Evolutionary conservation across 2,113 vertebrate genomes (phyloP).

Genomic region (Corythoichthys intestinalis): DNA sequence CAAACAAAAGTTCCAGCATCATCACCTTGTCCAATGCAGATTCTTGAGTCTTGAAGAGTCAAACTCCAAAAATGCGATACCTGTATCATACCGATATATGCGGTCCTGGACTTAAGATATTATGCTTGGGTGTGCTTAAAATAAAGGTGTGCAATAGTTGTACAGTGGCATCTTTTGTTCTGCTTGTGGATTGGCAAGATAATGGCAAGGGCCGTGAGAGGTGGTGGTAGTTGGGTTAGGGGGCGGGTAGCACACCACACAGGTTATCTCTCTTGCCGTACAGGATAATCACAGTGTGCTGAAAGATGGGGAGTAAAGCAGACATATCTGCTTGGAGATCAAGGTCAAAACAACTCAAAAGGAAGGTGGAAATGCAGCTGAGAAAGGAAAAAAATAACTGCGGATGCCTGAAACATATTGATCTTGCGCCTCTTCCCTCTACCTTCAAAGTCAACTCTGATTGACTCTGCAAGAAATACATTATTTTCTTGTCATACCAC

Average conservation of each 20-base stretch:
- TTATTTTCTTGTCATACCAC: slow-evolving; percentile 71
- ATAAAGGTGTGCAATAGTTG: slow-evolving; percentile 58
- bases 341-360: slow-evolving; percentile 74
- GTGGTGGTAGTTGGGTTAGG: slow-evolving; percentile 39
- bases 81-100: no score
- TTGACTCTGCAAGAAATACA: slow-evolving; percentile 66
- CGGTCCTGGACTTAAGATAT: no score
- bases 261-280: slow-evolving; percentile 72
- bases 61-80: no score
- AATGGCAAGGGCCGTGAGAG: slow-evolving; percentile 52
- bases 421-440: slow-evolving; percentile 59
- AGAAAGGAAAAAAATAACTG: slow-evolving; percentile 50
- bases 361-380: slow-evolving; percentile 70
- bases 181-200: slow-evolving; percentile 67
- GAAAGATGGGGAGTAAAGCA: slow-evolving; percentile 52
- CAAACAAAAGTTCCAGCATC: no score
- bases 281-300: slow-evolving; percentile 67
- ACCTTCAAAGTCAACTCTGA: slow-evolving; percentile 64
- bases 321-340: slow-evolving; percentile 69
- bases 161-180: slow-evolving; percentile 68
- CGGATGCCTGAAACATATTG: slow-evolving; percentile 70
- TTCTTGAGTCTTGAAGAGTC: no score
- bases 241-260: slow-evolving; percentile 35
- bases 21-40: no score
- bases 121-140: slow-evolving; percentile 19